phyloP scores from a whole-genome alignment of 2,797 vertebrate species.

The Propithecus perrieri region DNA sequence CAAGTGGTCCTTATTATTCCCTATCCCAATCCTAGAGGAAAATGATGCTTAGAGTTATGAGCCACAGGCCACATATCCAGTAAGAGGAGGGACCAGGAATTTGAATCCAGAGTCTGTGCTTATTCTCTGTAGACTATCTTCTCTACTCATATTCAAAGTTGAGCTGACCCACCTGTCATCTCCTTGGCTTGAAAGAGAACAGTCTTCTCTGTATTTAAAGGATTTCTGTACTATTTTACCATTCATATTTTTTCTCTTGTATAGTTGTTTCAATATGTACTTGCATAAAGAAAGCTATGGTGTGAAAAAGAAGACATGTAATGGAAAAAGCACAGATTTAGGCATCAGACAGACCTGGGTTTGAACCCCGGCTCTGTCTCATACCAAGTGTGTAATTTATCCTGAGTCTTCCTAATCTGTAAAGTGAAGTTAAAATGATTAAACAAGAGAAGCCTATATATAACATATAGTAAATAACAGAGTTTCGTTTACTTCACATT shows the following conservation, averaged over 20 bases:
- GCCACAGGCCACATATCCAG: neutral
- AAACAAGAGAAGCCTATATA: neutral
- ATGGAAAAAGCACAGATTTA: neutral
- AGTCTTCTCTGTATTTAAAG: neutral
- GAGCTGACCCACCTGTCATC: neutral
- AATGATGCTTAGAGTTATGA: slow-evolving; percentile 22
- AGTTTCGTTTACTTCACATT: neutral
- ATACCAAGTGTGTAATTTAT: slow-evolving; percentile 23
- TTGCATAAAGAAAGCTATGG: neutral
- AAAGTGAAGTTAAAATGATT: slow-evolving; percentile 52
- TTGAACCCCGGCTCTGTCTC: slow-evolving; percentile 34
- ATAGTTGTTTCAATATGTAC: neutral
- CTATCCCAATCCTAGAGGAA: neutral
- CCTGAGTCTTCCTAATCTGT: slow-evolving; percentile 36
- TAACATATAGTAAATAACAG: neutral
- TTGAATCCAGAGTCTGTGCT: neutral
- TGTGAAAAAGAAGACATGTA: neutral
- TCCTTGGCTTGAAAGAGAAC: neutral
- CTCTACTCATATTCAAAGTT: neutral
- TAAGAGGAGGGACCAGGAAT: neutral
- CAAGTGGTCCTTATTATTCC: neutral
- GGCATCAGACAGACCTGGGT: neutral
- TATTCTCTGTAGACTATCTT: neutral
- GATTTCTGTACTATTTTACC: neutral
- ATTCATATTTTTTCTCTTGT: neutral